Evolutionary conservation across 2,797 vertebrate species (phyloP).

Genomic region (Falco rusticolus): DNA sequence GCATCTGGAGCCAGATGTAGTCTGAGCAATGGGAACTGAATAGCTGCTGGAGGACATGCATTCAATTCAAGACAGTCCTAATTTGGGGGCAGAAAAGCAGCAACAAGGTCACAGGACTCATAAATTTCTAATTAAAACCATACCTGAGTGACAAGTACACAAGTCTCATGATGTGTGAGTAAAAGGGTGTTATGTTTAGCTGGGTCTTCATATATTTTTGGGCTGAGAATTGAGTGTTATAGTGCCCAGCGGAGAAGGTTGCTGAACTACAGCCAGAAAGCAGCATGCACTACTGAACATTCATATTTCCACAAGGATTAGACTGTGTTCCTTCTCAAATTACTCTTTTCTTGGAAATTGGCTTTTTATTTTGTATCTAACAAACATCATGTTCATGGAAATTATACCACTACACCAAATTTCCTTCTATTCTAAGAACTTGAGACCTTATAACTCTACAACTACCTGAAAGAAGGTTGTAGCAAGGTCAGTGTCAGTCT

Average conservation of each 20-base stretch:
- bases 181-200: not conserved
- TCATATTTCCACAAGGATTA: not conserved
- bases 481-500: no score
- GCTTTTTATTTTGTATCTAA: not conserved
- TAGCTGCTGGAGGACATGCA: accelerated
- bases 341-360: not conserved
- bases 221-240: not conserved
- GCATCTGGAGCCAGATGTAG: not conserved
- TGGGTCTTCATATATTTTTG: not conserved
- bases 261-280: not conserved
- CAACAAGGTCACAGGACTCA: not conserved
- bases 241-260: not conserved
- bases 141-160: not conserved
- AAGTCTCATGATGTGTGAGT: accelerated
- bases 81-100: not conserved
- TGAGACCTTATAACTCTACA: not conserved
- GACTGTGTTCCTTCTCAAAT: not conserved
- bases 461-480: no score
- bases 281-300: not conserved
- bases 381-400: not conserved
- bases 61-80: not conserved
- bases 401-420: not conserved
- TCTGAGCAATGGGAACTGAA: not conserved
- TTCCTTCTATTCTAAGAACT: not conserved
- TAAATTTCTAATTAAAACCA: not conserved